A percentile compares a stretch with the other conserved stretches of the same genome.
Conservation (phyloP, 2,113 vertebrate genomes). For the Gopherus flavomarginatus region DNA sequence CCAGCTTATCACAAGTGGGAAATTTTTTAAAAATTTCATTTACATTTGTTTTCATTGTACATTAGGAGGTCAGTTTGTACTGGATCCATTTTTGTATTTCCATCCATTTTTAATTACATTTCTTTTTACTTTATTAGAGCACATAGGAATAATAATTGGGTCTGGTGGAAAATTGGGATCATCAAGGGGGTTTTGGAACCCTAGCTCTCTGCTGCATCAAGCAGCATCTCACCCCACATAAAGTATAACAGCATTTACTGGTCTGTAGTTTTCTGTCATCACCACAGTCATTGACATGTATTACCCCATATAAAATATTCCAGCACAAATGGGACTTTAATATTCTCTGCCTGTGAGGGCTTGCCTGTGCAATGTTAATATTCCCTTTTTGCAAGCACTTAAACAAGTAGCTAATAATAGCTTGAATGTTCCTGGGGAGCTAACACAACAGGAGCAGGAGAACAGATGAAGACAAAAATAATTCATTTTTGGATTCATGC, state of each 20-base stretch:
- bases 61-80: constrained; percentile 39
- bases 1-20: constrained; percentile 33
- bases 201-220: not conserved
- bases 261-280: constrained; percentile 2
- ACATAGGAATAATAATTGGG: not conserved
- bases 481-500: not conserved
- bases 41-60: constrained; percentile 57
- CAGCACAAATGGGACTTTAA: not conserved
- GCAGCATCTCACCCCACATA: not conserved
- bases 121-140: constrained; percentile 37
- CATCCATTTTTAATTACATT: constrained; percentile 35
- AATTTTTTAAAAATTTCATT: constrained; percentile 36
- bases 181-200: not conserved
- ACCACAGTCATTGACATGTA: not conserved
- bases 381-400: not conserved
- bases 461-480: not conserved
- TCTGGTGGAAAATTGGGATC: not conserved
- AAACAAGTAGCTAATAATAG: not conserved
- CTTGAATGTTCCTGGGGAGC: not conserved
- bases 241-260: constrained; percentile 2
- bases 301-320: not conserved
- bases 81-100: constrained; percentile 29
- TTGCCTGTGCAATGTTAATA: not conserved
- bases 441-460: not conserved
- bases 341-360: not conserved